These are phyloP conservation scores for Zapornia atra DNA, from an alignment of 2,113 vertebrate species.

Conservation along the genomic window DNA sequence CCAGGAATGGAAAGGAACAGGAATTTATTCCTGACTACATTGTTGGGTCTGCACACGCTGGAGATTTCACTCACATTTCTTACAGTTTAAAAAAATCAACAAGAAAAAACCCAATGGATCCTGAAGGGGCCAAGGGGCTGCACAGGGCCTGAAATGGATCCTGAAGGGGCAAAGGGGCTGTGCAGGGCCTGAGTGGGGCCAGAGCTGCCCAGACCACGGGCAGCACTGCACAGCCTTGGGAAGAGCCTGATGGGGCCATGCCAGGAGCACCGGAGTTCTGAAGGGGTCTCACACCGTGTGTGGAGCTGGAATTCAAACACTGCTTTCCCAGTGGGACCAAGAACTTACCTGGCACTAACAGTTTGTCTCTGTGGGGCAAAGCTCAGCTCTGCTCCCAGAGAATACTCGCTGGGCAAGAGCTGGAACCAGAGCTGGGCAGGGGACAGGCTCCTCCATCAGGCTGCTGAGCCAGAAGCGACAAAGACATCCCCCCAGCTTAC, in stretches of 20 bases:
- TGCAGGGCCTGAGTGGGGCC: background rate
- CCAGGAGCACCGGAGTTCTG: background rate
- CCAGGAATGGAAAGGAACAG: conserved; percentile 32
- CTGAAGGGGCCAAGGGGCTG: too few species aligned
- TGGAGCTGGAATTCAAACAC: background rate
- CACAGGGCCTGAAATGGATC: too few species aligned
- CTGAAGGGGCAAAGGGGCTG: background rate
- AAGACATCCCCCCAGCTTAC: background rate
- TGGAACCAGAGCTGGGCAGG: conserved; percentile 3
- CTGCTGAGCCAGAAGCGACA: background rate
- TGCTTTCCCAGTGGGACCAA: background rate
- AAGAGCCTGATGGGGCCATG: background rate
- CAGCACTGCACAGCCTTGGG: background rate
- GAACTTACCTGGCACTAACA: background rate
- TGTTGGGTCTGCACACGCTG: background rate
- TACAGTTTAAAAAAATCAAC: background rate
- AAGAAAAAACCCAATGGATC: too few species aligned
- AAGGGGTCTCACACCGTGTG: background rate
- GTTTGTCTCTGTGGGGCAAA: background rate
- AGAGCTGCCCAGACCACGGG: background rate
- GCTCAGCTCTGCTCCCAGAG: background rate
- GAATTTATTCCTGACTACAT: background rate
- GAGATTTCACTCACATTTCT: background rate
- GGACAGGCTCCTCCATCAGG: background rate
- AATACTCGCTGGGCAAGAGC: background rate